Evolutionary conservation across 2,113 vertebrate genomes (phyloP).

Genomic region (Arvicanthis niloticus): DNA sequence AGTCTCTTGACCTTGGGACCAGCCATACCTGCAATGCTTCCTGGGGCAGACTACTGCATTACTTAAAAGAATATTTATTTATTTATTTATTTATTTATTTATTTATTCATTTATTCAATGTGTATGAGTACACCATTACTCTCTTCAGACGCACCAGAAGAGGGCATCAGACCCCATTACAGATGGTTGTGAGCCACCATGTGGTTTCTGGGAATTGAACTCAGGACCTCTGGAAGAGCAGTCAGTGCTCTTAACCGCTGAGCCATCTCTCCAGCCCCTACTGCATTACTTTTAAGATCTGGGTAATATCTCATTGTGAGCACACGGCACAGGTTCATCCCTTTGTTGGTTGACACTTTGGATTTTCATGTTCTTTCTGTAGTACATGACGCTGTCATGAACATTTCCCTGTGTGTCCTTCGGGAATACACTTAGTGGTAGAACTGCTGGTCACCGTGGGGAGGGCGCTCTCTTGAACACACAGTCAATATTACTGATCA

Average conservation of each 20-base stretch:
- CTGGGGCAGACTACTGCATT: not conserved
- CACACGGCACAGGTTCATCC: not conserved
- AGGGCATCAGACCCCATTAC: too few species aligned
- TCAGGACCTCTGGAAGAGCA: too few species aligned
- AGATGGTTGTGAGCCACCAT: too few species aligned
- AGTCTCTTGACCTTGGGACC: too few species aligned
- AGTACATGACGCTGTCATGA: not conserved
- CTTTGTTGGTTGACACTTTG: not conserved
- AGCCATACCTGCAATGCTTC: too few species aligned
- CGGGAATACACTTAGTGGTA: not conserved
- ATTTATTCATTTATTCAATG: too few species aligned
- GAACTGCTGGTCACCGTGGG: not conserved
- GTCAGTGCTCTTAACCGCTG: too few species aligned
- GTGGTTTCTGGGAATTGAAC: too few species aligned
- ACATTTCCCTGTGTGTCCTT: not conserved
- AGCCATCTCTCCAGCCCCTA: too few species aligned
- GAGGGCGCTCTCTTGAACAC: not conserved
- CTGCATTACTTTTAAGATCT: not conserved
- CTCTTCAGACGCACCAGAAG: too few species aligned
- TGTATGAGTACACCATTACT: too few species aligned
- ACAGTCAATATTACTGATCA: not conserved
- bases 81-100: too few species aligned
- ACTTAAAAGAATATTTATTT: not conserved
- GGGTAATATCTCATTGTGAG: not conserved
- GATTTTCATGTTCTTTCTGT: not conserved